Percentiles rank a stretch among this genome's conserved stretches.
These are phyloP conservation scores for Dryocosmus kuriphilus DNA, from an alignment of 2,888 invertebrate species.

Conservation along the genomic window DNA sequence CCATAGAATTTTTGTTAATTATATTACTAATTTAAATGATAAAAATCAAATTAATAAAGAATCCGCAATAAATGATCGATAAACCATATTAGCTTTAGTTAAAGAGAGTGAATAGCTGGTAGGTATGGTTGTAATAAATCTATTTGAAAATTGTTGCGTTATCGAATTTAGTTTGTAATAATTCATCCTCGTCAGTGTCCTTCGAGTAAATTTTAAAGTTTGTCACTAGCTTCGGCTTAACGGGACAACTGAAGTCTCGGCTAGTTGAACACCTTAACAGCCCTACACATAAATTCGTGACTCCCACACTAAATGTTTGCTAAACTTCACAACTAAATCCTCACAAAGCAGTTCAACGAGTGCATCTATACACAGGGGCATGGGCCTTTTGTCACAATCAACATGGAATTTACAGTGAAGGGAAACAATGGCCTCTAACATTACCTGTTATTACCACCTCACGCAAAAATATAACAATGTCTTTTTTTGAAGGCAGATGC, in stretches of 20 bases:
- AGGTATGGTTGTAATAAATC: neutral
- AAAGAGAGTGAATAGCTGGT: neutral
- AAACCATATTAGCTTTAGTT: neutral
- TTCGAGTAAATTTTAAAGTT: conserved; percentile 52
- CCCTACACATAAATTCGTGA: conserved; percentile 61
- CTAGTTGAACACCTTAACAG: conserved; percentile 73
- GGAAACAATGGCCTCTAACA: neutral
- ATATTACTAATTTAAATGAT: too few relatives aligned
- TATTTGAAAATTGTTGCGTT: neutral
- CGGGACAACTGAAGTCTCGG: conserved; percentile 61
- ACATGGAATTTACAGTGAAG: conserved; percentile 18
- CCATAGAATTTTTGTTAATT: neutral
- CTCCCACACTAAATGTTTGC: conserved; percentile 57
- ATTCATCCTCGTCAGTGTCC: conserved; percentile 37
- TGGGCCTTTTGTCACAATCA: conserved; percentile 5
- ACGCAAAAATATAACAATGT: neutral
- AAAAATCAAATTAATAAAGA: neutral
- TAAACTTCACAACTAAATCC: conserved; percentile 36
- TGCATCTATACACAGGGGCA: neutral
- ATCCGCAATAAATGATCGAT: neutral
- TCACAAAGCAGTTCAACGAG: conserved; percentile 1
- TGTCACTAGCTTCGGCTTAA: conserved; percentile 57
- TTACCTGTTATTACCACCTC: conserved; percentile 1
- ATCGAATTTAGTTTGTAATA: conserved; percentile 27
- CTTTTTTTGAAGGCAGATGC: neutral